Conservation (phyloP, 1,140 invertebrate genomes). For the Drosophila eugracilis region DNA sequence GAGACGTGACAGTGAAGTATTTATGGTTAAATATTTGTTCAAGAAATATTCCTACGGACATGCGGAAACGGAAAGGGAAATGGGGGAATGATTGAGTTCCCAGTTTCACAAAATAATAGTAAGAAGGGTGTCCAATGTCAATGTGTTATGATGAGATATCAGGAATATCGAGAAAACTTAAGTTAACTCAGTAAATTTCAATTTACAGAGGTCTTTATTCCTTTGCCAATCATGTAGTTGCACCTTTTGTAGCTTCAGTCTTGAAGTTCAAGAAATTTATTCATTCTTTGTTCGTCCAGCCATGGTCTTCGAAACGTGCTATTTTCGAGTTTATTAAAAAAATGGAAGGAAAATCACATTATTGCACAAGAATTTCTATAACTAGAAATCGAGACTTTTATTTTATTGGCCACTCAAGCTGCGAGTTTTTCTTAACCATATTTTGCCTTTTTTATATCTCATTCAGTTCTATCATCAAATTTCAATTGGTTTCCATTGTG, state of each 20-base stretch:
- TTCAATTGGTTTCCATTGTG: conserved; percentile 25
- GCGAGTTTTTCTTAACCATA: conserved; percentile 12
- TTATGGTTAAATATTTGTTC: conserved; percentile 44
- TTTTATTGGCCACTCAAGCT: conserved; percentile 3
- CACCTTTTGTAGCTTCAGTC: not conserved
- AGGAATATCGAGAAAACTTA: not conserved
- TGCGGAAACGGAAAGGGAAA: conserved; percentile 17
- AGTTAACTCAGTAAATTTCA: not conserved
- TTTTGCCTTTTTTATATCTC: conserved; percentile 10
- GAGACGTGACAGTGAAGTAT: conserved; percentile 46
- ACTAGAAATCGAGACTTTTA: not conserved
- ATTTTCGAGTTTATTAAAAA: conserved; percentile 9
- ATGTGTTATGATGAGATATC: conserved; percentile 6
- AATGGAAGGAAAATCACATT: too few relatives aligned
- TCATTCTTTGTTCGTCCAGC: not conserved
- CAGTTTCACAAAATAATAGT: not conserved
- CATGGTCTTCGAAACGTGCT: not conserved
- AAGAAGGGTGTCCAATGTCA: not conserved
- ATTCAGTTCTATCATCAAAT: conserved; percentile 21
- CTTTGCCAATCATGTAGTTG: not conserved
- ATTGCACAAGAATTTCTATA: conserved; percentile 1
- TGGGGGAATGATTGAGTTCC: conserved; percentile 31
- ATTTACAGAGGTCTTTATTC: not conserved
- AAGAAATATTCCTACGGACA: conserved; percentile 18
- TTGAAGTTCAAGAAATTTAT: not conserved